Percentiles rank a stretch among this genome's conserved stretches.
These are phyloP conservation scores for Tragelaphus buxtoni DNA, from an alignment of 2,113 vertebrate species.

Conservation along the genomic window DNA sequence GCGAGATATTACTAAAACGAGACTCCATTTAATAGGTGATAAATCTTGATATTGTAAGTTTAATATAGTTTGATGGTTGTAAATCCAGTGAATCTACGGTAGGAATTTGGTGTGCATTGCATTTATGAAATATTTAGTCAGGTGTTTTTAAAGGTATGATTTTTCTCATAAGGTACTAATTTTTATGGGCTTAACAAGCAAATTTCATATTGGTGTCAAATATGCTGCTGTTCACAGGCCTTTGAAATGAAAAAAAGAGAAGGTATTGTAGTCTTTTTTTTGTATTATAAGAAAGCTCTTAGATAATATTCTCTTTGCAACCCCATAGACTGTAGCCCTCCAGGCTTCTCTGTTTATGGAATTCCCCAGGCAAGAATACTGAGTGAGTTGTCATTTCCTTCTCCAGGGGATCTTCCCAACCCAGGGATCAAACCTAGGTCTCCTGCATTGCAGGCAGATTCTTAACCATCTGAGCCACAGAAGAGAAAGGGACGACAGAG, in stretches of 20 bases:
- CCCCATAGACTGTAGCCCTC: not conserved
- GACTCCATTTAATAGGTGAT: slow-evolving; percentile 78
- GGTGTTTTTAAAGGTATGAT: slow-evolving; percentile 75
- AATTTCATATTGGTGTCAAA: slow-evolving; percentile 51
- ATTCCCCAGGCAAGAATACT: not conserved
- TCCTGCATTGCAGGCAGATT: not conserved
- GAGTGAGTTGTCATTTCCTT: not conserved
- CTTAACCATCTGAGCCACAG: not conserved
- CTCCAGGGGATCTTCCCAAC: not conserved
- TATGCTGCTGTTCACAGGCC: slow-evolving; percentile 36
- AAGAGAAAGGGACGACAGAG: too few relatives aligned
- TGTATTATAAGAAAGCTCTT: slow-evolving; percentile 12
- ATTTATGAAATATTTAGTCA: slow-evolving; percentile 82
- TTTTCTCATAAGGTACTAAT: slow-evolving; percentile 71
- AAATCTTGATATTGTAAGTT: slow-evolving; percentile 79
- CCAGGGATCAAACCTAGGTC: not conserved
- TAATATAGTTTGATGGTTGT: slow-evolving; percentile 79
- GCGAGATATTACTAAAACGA: slow-evolving; percentile 80
- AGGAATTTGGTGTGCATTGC: slow-evolving; percentile 75
- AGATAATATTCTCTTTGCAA: not conserved
- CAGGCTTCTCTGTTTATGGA: not conserved
- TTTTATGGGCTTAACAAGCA: slow-evolving; percentile 76
- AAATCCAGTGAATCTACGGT: slow-evolving; percentile 77
- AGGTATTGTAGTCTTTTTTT: not conserved
- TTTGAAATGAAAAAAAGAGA: slow-evolving; percentile 43